Percentiles rank a stretch among this genome's conserved stretches.
Evolutionary conservation across 1,140 invertebrate species (phyloP).

Genomic region (Calycopis cecrops): DNA sequence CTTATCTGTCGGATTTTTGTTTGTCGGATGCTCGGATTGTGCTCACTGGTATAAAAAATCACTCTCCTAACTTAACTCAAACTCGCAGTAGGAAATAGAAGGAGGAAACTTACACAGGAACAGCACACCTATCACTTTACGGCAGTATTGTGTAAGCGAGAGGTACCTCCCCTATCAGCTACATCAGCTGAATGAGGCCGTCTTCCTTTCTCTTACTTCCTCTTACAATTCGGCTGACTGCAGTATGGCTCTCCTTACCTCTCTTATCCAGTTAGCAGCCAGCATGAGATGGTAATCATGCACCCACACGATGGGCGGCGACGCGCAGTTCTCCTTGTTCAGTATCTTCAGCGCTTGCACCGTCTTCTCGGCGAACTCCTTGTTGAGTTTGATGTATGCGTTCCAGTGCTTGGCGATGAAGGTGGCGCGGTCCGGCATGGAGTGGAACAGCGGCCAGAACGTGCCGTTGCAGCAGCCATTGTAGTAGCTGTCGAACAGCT

Average conservation of each 20-base stretch:
- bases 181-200: too few relatives aligned
- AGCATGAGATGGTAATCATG: slow-evolving; percentile 95
- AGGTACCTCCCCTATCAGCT: too few relatives aligned
- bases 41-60: too few relatives aligned
- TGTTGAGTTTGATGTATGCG: slow-evolving; percentile 87
- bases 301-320: slow-evolving; percentile 88
- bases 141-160: too few relatives aligned
- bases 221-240: too few relatives aligned
- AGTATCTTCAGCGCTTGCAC: slow-evolving; percentile 82
- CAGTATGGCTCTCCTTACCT: slow-evolving; percentile 58
- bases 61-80: too few relatives aligned
- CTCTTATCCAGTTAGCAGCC: slow-evolving; percentile 91
- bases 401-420: slow-evolving; percentile 89
- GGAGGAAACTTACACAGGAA: too few relatives aligned
- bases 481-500: slow-evolving; percentile 89
- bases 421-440: slow-evolving; percentile 88
- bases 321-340: slow-evolving; percentile 75
- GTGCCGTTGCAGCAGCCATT: slow-evolving; percentile 95
- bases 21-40: too few relatives aligned
- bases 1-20: too few relatives aligned
- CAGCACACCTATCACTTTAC: too few relatives aligned
- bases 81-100: too few relatives aligned
- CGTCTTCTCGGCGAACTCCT: slow-evolving; percentile 88
- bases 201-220: too few relatives aligned
- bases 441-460: slow-evolving; percentile 94